These are phyloP conservation scores for Montifringilla adamsi DNA, from an alignment of 2,113 vertebrate genomes.

Conservation along the genomic window DNA sequence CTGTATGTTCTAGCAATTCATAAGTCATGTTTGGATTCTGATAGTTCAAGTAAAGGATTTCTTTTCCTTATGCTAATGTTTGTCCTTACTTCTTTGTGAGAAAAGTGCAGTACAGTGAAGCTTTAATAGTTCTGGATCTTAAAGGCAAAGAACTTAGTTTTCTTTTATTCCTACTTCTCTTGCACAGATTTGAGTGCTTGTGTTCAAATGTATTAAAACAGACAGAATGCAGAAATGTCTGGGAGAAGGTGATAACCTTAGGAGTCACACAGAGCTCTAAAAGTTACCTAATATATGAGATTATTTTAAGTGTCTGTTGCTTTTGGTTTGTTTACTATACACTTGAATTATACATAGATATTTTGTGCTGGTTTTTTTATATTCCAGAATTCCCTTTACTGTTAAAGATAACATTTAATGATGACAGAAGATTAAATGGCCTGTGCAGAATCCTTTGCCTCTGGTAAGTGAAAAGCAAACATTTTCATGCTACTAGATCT, in stretches of 20 bases:
- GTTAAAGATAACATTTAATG: neutral
- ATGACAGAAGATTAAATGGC: neutral
- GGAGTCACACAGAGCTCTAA: neutral
- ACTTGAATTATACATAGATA: neutral
- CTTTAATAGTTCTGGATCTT: neutral
- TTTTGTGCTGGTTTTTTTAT: neutral
- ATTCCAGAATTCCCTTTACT: neutral
- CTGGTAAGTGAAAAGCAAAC: conserved; percentile 36
- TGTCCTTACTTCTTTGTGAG: neutral
- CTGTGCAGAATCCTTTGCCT: neutral
- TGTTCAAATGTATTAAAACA: neutral
- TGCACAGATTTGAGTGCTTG: neutral
- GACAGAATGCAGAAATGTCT: neutral
- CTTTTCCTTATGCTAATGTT: neutral
- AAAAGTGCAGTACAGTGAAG: neutral
- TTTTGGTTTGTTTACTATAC: neutral
- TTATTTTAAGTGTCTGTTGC: neutral
- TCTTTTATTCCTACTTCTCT: neutral
- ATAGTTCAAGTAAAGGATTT: neutral
- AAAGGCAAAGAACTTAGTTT: neutral
- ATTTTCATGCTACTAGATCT: neutral
- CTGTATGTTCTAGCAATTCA: neutral
- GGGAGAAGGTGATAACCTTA: neutral
- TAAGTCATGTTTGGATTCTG: neutral
- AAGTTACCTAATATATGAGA: neutral